Base-by-base conservation (phyloP, 1,140 invertebrate genomes). In the Leptoteleia sp. region DNA sequence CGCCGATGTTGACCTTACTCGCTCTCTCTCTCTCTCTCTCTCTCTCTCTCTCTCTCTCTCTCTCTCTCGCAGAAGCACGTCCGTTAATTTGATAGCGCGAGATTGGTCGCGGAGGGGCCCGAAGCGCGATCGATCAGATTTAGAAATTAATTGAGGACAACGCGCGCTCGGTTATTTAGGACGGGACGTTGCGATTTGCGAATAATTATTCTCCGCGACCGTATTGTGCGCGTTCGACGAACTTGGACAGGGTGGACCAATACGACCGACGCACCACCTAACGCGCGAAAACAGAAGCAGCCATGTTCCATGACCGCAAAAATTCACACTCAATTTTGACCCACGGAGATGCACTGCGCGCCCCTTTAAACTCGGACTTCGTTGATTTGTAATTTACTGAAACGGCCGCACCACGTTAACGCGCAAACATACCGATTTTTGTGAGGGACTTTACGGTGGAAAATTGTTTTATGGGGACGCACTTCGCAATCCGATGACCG, bases 211-310 rank as follows among this genome's bases (percentile, higher is more conserved):
- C 25, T 15, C 12, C 9, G 42, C 37, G 37, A 15, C 12, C 29
- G 52, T 25, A 33, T 50, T 33, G 33, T 57, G 12, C 42, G 42
- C 57, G 35, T 59, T 42, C 42, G 47, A 50, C 55, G 45, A 81
- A 72, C 76, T 75, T 68, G 81, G 75, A 59, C 75, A 83, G 84
- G 84, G 84, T 86, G 84, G 83, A 84, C 81, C 83, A 80, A 57
- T 48, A 61, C 81, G 81, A 79, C 73, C 61, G 71, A 64, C 25
- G 55, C 83, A 82, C 81, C 85, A 85, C 81, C 84, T 84, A 75
- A 37, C 81, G 78, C 64, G 40, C 38, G 50, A 71, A 45, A 45
- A 45, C 45, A 29, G 72, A 55, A 79, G 42, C 48, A 47, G 45
- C 76, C 72, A 25, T 40, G 59, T 75, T 78, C 50, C 81, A 84